Evolutionary conservation across 2,888 invertebrate genomes (phyloP).

Genomic region (Zelleria hepariella): DNA sequence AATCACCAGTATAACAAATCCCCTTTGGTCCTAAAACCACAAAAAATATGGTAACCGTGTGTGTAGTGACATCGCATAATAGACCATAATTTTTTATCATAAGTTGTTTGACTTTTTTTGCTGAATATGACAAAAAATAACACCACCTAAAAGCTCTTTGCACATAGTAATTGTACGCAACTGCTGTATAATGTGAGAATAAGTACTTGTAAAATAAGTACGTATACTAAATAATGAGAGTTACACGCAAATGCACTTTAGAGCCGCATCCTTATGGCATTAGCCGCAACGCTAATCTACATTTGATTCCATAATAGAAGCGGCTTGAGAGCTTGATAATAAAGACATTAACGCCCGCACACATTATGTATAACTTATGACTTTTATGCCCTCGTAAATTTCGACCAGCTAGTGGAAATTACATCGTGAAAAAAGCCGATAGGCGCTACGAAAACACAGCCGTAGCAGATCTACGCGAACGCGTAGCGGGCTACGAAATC

Average conservation of each 20-base stretch:
- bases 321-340: slow-evolving; percentile 12
- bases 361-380: not conserved
- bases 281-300: not conserved
- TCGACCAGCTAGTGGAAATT: not conserved
- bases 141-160: not conserved
- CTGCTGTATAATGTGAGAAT: not conserved
- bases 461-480: not conserved
- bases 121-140: not conserved
- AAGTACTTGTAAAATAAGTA: not conserved
- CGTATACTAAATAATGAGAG: not conserved
- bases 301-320: not conserved
- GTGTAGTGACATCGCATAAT: too few relatives aligned
- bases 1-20: too few relatives aligned
- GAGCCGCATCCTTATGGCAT: not conserved
- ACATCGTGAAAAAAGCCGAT: not conserved
- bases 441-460: not conserved
- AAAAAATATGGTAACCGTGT: too few relatives aligned
- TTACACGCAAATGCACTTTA: not conserved
- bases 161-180: not conserved
- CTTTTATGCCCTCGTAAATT: not conserved
- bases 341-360: slow-evolving; percentile 25
- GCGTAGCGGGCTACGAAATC: not conserved
- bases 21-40: too few relatives aligned
- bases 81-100: not conserved
- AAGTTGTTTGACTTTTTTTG: not conserved